These are phyloP conservation scores for Pempheris klunzingeri DNA, from an alignment of 2,797 vertebrate genomes.

Conservation along the genomic window DNA sequence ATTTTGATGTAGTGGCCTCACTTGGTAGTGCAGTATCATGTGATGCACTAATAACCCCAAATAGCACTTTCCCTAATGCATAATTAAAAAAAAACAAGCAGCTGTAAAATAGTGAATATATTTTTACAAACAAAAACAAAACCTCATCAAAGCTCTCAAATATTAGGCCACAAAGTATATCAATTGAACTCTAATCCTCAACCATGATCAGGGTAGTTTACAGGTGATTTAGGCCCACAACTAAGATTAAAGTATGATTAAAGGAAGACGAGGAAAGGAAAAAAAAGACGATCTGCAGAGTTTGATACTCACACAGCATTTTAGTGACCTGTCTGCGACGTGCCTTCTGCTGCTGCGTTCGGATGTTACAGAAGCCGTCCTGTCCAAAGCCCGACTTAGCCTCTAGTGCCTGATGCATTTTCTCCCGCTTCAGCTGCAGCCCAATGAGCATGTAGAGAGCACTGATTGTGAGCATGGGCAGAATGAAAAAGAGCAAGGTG, in stretches of 20 bases:
- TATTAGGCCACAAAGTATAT: neutral
- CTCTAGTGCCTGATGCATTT: conserved; percentile 84
- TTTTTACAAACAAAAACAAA: neutral
- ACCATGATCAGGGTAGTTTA: neutral
- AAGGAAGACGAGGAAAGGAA: neutral
- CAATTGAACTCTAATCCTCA: too few relatives aligned
- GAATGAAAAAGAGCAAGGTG: conserved; percentile 91
- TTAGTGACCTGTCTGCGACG: conserved; percentile 94
- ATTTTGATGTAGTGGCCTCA: neutral
- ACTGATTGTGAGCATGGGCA: conserved; percentile 94
- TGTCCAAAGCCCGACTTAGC: conserved; percentile 65
- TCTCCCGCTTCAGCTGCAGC: conserved; percentile 89
- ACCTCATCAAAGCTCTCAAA: neutral
- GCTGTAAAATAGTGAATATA: neutral
- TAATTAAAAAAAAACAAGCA: neutral
- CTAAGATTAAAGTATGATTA: neutral
- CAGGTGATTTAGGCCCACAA: neutral
- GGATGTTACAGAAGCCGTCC: conserved; percentile 75
- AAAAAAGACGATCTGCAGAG: neutral
- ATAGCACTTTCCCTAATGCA: neutral
- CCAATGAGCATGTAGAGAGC: conserved; percentile 93
- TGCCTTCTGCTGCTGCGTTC: conserved; percentile 83
- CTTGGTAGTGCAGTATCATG: neutral
- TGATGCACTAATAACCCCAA: neutral
- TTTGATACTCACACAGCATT: conserved; percentile 93